Conservation (phyloP, 2,797 vertebrate species). For the Pristis pectinata region DNA sequence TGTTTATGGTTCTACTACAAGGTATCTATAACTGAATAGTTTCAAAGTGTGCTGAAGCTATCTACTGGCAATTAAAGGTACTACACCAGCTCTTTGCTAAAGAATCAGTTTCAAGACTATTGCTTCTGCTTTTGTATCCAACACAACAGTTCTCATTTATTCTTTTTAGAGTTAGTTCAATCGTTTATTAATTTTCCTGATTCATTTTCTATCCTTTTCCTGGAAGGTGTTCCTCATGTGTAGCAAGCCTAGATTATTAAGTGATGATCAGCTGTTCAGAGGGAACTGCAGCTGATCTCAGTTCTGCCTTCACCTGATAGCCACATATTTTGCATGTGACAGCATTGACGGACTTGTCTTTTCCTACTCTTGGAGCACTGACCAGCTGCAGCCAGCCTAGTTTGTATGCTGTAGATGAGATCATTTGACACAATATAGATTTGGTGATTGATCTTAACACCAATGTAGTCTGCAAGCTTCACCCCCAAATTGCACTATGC, state of each 20-base stretch:
- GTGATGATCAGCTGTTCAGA: neutral
- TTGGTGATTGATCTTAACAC: neutral
- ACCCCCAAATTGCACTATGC: neutral
- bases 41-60: constrained; percentile 28
- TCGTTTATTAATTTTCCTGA: neutral
- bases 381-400: neutral
- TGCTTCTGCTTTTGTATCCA: neutral
- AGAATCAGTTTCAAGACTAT: neutral
- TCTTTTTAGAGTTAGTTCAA: neutral
- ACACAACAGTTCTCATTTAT: neutral
- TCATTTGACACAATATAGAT: neutral
- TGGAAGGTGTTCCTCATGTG: neutral
- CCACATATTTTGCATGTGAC: neutral
- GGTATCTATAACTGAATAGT: neutral
- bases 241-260: neutral
- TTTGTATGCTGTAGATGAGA: neutral
- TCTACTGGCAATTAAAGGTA: constrained; percentile 31
- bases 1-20: neutral
- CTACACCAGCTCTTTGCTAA: neutral
- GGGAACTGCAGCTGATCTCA: neutral
- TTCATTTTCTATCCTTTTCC: neutral
- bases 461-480: neutral
- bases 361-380: neutral
- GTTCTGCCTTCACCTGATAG: neutral
- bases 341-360: neutral